Percentiles rank a stretch among this genome's conserved stretches.
These are phyloP conservation scores for Gisinianus flammeolus DNA, from an alignment of 2,888 invertebrate species.

Conservation along the genomic window DNA sequence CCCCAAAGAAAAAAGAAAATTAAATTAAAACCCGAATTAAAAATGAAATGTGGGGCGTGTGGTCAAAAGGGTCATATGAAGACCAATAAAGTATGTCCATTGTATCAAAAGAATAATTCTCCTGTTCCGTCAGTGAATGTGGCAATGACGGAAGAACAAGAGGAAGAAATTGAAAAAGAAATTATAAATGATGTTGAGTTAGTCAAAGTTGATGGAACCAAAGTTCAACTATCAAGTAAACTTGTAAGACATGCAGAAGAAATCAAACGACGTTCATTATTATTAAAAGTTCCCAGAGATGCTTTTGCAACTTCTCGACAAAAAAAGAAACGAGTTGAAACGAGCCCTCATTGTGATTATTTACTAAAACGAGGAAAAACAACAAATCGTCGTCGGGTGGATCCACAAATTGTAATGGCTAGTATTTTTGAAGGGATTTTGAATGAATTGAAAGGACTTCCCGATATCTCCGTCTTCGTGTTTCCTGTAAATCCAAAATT, in stretches of 20 bases:
- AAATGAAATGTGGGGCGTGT: constrained; percentile 96
- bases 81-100: constrained; percentile 96
- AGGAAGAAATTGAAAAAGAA: constrained; percentile 77
- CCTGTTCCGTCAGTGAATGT: constrained; percentile 70
- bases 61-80: constrained; percentile 82
- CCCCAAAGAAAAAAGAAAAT: constrained; percentile 70
- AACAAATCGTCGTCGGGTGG: constrained; percentile 89
- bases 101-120: constrained; percentile 77
- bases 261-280: constrained; percentile 77
- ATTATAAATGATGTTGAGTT: constrained; percentile 76
- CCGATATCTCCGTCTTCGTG: constrained; percentile 90
- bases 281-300: constrained; percentile 79
- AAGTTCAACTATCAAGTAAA: constrained; percentile 87
- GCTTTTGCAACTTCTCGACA: constrained; percentile 73
- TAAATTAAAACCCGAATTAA: constrained; percentile 86
- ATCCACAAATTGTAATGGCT: constrained; percentile 93
- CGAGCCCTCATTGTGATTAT: constrained; percentile 85
- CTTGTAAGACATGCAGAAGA: constrained; percentile 88
- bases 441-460: constrained; percentile 89
- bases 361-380: constrained; percentile 80
- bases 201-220: constrained; percentile 93
- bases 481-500: constrained; percentile 93
- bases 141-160: constrained; percentile 79
- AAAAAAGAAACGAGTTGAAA: constrained; percentile 70
- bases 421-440: constrained; percentile 89